Conservation (phyloP, 2,797 vertebrate species). For the Sphaeramia orbicularis region DNA sequence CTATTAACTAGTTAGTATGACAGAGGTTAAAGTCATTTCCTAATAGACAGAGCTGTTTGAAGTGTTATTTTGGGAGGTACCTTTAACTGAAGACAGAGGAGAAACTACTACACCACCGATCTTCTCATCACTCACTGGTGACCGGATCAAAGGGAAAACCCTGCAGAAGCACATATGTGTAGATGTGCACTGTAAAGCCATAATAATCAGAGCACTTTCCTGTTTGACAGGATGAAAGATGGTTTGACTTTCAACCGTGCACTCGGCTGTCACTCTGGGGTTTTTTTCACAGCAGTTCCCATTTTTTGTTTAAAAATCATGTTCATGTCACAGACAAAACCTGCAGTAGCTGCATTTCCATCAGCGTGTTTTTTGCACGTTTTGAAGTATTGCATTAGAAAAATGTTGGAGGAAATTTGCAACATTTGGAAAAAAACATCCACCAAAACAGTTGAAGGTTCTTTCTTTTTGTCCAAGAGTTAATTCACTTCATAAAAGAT, state of each 20-base stretch:
- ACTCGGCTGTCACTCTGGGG: slow-evolving; percentile 39
- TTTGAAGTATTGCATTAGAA: no score
- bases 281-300: neutral
- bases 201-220: slow-evolving; percentile 35
- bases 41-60: slow-evolving; percentile 48
- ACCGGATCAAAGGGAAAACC: slow-evolving; percentile 59
- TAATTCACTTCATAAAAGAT: no score
- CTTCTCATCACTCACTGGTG: slow-evolving; percentile 53
- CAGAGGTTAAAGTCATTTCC: slow-evolving; percentile 61
- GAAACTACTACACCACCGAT: slow-evolving; percentile 42
- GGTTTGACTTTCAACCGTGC: slow-evolving; percentile 21
- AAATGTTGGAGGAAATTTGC: no score
- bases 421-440: no score
- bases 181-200: slow-evolving; percentile 35
- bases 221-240: slow-evolving; percentile 44
- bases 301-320: neutral
- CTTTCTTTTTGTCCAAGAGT: no score
- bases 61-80: slow-evolving; percentile 33
- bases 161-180: slow-evolving; percentile 44
- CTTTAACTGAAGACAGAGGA: slow-evolving; percentile 4
- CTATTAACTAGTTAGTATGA: slow-evolving; percentile 27
- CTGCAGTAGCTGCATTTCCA: no score
- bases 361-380: no score
- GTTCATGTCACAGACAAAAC: neutral
- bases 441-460: no score